These are phyloP conservation scores for Tragelaphus scriptus DNA, from an alignment of 2,113 vertebrate species.

Conservation along the genomic window DNA sequence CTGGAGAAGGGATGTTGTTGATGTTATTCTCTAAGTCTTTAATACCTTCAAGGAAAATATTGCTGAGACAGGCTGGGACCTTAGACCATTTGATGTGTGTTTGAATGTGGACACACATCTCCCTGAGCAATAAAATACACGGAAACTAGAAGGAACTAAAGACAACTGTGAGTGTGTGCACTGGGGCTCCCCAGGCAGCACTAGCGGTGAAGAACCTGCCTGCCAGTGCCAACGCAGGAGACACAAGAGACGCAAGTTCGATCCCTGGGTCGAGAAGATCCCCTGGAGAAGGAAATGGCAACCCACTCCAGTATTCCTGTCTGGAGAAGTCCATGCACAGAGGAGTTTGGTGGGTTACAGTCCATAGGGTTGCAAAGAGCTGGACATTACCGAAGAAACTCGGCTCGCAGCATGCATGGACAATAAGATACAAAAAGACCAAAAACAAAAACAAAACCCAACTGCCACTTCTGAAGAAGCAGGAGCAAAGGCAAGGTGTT, in stretches of 20 bases:
- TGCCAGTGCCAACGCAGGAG: accelerated
- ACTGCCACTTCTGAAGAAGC: not conserved
- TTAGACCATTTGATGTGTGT: not conserved
- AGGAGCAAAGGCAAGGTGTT: not conserved
- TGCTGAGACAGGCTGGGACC: not conserved
- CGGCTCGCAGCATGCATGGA: not conserved
- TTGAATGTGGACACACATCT: not conserved
- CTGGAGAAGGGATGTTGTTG: not conserved
- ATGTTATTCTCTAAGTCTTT: not conserved
- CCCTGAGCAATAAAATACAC: not conserved
- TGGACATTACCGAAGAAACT: not conserved
- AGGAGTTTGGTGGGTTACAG: not conserved
- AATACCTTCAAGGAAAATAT: not conserved
- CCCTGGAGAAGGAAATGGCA: not conserved
- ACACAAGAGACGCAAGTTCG: not conserved
- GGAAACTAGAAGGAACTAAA: not conserved
- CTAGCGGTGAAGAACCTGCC: not conserved
- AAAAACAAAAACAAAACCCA: not conserved
- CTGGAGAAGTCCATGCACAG: not conserved
- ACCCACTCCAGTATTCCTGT: not conserved
- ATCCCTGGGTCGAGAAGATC: not conserved
- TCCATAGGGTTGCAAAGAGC: not conserved
- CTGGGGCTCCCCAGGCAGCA: not conserved
- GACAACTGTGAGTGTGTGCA: no score
- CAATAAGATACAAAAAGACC: not conserved